Percentiles rank a stretch among this genome's conserved stretches.
phyloP scores from a whole-genome alignment of 1,140 invertebrate species.

The Sitobion miscanthi region DNA sequence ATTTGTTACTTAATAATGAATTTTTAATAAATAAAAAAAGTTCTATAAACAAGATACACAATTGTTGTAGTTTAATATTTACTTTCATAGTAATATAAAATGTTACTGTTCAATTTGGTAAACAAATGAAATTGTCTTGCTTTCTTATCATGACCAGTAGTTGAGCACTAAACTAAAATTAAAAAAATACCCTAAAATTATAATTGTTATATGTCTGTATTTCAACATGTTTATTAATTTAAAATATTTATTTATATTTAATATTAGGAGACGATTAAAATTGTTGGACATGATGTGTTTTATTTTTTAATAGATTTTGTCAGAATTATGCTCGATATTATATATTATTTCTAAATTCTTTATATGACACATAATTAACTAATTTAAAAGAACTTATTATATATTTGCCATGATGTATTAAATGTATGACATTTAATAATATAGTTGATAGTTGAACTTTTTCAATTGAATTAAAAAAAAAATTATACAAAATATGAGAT shows the following conservation, averaged over 20 bases:
- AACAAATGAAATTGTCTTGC: conserved; percentile 43
- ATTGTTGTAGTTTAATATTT: background rate
- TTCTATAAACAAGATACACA: background rate
- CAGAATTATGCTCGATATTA: background rate
- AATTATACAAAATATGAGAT: background rate
- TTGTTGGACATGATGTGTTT: background rate
- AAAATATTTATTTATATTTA: background rate
- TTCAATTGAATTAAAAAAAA: background rate
- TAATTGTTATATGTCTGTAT: background rate
- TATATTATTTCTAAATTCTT: background rate
- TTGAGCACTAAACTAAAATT: conserved; percentile 11
- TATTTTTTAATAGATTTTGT: background rate
- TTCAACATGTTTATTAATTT: background rate
- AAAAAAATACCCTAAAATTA: background rate
- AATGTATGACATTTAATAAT: background rate
- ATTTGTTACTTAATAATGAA: too few relatives aligned
- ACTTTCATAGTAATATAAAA: background rate
- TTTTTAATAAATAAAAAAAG: background rate
- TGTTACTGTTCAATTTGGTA: conserved; percentile 41
- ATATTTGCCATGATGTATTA: background rate
- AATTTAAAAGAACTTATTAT: background rate
- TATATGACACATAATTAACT: background rate
- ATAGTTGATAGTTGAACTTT: background rate
- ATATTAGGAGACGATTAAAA: background rate
- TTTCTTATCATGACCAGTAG: conserved; percentile 17